Base-by-base conservation (phyloP, 2,888 invertebrate genomes). In the Oasisia sp. region DNA sequence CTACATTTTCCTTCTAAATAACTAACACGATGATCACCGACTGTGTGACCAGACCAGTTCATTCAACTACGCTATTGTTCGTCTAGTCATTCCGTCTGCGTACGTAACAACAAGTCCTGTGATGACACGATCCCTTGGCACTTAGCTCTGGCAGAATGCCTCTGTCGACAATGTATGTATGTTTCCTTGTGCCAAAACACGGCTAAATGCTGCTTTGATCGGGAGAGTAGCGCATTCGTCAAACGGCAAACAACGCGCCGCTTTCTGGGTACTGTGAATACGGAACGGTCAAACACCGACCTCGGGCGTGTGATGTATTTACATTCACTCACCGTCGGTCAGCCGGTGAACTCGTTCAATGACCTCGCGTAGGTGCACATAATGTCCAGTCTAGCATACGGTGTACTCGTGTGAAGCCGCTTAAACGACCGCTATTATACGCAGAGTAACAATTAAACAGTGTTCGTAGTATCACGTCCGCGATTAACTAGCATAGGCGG, bases 271-370 rank as follows among this genome's bases (percentile, higher is more conserved):
- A 74, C 74, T 19, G 74, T 74, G 27, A 74, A 74, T 74, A 74
- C 74, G 27, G n/a, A 74, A n/a, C 74, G 74, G 74, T 74, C 74
- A 74, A 74, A 74, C 74, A 74, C 74, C n/a, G 27, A 19, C 5
- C 74, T 74, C 27, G 27, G 74, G 27, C 27, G 74, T 74, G 74
- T 74, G 74, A 3, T 19, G 74, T 74, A 74, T 74, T 74, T 74
- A n/a, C 27, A 74, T 74, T 74, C 27, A n/a, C 74, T 19, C 74
- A 27, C 19, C 19, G 19, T 74, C 74, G 74, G 74, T 74, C 74
- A 74, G n/a, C 27, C n/a, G n/a, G 74, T 74, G 74, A 74, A 74
- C 74, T 74, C 74, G n/a, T 74, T 74, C n/a, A 74, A 74, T n/a
- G 74, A 74, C 27, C 74, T 74, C 74, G 19, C 3, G 19, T 74